These are phyloP conservation scores for Ligdia adustata DNA, from an alignment of 2,888 invertebrate species.

Conservation along the genomic window DNA sequence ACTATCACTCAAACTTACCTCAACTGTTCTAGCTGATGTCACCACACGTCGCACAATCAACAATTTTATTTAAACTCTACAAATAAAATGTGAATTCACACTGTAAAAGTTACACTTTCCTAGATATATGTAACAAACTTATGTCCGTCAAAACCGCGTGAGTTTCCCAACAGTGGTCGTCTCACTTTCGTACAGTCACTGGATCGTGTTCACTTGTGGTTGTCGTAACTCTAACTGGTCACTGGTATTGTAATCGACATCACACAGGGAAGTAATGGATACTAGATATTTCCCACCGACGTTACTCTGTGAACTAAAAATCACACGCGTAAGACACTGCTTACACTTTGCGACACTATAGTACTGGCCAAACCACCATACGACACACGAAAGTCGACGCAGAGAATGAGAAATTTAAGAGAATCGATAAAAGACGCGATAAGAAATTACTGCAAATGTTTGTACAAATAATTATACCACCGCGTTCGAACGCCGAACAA, in stretches of 20 bases:
- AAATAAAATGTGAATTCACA: slow-evolving; percentile 32
- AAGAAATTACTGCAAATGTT: slow-evolving; percentile 55
- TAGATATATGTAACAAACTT: slow-evolving; percentile 47
- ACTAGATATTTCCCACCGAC: slow-evolving; percentile 67
- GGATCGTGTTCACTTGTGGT: slow-evolving; percentile 80
- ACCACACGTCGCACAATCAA: slow-evolving; percentile 27
- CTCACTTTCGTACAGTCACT: slow-evolving; percentile 75
- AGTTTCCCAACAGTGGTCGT: slow-evolving; percentile 67
- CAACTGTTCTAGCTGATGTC: slow-evolving; percentile 25
- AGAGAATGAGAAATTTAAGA: slow-evolving; percentile 46
- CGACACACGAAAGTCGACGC: slow-evolving; percentile 28
- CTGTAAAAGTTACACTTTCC: slow-evolving; percentile 54
- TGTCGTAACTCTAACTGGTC: slow-evolving; percentile 75
- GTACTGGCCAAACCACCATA: slow-evolving; percentile 53
- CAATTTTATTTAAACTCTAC: slow-evolving; percentile 25
- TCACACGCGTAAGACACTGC: slow-evolving; percentile 57
- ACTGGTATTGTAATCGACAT: slow-evolving; percentile 69
- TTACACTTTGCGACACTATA: slow-evolving; percentile 49
- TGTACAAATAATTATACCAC: slow-evolving; percentile 56
- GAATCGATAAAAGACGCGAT: slow-evolving; percentile 48
- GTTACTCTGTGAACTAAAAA: slow-evolving; percentile 71
- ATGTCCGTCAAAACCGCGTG: slow-evolving; percentile 71
- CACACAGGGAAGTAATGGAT: slow-evolving; percentile 76
- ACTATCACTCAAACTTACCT: slow-evolving; percentile 44
- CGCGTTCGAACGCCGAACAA: slow-evolving; percentile 40